These are phyloP conservation scores for Halictus ligatus DNA, from an alignment of 2,888 invertebrate species.

Conservation along the genomic window DNA sequence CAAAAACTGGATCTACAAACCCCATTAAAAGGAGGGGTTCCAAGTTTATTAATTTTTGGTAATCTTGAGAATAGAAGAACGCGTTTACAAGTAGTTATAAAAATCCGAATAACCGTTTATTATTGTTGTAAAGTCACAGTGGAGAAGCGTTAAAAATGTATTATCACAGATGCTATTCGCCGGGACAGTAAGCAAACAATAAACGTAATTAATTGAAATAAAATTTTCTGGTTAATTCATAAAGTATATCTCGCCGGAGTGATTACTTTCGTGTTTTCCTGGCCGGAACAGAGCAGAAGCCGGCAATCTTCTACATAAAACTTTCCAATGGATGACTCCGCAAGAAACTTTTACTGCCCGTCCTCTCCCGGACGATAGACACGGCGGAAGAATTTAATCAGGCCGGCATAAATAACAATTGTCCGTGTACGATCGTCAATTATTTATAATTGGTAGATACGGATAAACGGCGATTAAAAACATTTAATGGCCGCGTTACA, in stretches of 20 bases:
- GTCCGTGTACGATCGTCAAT: background rate
- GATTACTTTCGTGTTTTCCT: background rate
- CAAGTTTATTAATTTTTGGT: too few species aligned
- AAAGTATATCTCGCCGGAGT: background rate
- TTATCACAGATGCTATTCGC: background rate
- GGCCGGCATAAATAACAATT: background rate
- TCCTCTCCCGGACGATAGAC: slow-evolving; percentile 1
- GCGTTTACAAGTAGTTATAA: background rate
- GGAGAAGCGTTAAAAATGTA: background rate
- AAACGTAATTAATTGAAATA: background rate
- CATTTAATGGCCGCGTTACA: background rate
- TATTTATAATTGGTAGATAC: slow-evolving; percentile 21
- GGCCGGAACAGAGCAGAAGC: background rate
- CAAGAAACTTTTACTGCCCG: background rate
- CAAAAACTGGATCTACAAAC: too few species aligned
- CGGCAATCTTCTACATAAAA: background rate
- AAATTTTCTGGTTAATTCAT: background rate
- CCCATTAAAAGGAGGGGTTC: too few species aligned
- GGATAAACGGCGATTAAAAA: slow-evolving; percentile 7
- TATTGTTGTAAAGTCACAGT: too few species aligned
- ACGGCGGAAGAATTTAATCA: slow-evolving; percentile 4
- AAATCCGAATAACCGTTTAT: background rate
- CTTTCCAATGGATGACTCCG: slow-evolving; percentile 17
- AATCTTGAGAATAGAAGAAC: background rate
- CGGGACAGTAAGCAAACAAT: background rate